Base-by-base conservation (phyloP, 2,888 invertebrate species). In the Ophioninae sp. region DNA sequence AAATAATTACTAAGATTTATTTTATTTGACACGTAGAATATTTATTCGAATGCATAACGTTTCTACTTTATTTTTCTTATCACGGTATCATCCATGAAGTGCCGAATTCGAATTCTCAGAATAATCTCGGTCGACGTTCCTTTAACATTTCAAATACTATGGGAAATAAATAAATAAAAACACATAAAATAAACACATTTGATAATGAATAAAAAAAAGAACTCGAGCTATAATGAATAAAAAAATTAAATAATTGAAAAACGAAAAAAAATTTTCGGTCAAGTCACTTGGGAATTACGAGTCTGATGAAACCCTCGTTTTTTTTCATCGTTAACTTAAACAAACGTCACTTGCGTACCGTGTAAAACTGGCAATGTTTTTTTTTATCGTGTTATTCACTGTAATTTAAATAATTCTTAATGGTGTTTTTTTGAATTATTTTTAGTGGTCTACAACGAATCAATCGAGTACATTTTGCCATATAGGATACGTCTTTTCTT, bases 401-500 rank as follows among this genome's bases (percentile, higher is more conserved):
- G 3, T 30, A 3, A 30, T 30, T 30, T 3, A 30, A 30, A 30
- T 30, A 30, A 30, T 30, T 30, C 30, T 30, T 1, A 30, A 30
- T 59, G 59, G 59, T 59, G 59, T 7, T 6, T 59, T 20, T 13
- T n/a, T 6, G 5, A 59, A 30, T 63, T 9, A 41, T 64, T 10
- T n/a, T 44, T 59, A 84, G 84, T 58, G 10, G 61, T 82, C 56
- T 71, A 51, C 3, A 84, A 84, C 76, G 79, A 82, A 23, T 82
- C 79, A 23, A 51, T 82, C 7, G 71, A 75, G 1, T 75, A 69
- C 41, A 30, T 71, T n/a, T 59, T 79, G 39, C 86, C 86, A 1
- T 85, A 82, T 65, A 77, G 85, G 51, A 85, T 83, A 67, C 79
- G 75, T 63, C 64, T 83, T n/a, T 85, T 83, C 39, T 83, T 82